Conservation (phyloP, 2,888 invertebrate genomes). For the Glyphotaelius pellucidus region DNA sequence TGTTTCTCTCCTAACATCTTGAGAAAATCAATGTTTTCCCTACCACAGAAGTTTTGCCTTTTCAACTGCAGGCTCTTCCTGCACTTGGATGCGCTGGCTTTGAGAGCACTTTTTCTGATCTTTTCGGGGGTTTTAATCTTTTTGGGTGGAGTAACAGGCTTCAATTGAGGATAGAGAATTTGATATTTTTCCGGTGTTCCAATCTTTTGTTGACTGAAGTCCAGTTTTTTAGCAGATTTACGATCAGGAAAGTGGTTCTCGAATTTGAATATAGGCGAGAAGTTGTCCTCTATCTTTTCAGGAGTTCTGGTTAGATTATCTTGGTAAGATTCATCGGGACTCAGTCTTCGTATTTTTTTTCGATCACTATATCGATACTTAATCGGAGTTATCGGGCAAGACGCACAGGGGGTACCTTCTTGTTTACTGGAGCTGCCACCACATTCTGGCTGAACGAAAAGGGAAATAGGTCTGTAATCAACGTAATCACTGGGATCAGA, state of each 20-base stretch:
- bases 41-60: slow-evolving; percentile 42
- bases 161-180: slow-evolving; percentile 59
- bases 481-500: slow-evolving; percentile 47
- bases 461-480: background rate
- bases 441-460: background rate
- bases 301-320: slow-evolving; percentile 30
- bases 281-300: slow-evolving; percentile 29
- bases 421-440: background rate
- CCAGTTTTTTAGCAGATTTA: slow-evolving; percentile 46
- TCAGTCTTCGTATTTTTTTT: slow-evolving; percentile 38
- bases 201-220: slow-evolving; percentile 58
- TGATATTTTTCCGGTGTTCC: slow-evolving; percentile 65
- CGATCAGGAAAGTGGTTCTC: slow-evolving; percentile 35
- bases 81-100: slow-evolving; percentile 39
- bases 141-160: slow-evolving; percentile 61
- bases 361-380: slow-evolving; percentile 6
- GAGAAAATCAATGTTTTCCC: slow-evolving; percentile 72
- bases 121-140: slow-evolving; percentile 57
- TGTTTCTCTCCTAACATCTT: slow-evolving; percentile 70
- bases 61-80: slow-evolving; percentile 37
- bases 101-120: slow-evolving; percentile 7
- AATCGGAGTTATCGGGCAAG: slow-evolving; percentile 36
- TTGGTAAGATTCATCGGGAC: slow-evolving; percentile 28
- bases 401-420: background rate
- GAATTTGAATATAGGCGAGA: slow-evolving; percentile 50